Evolutionary conservation across 2,888 invertebrate species (phyloP), one percentile per base, ranked within the genome.

Genomic region (Malacosoma neustria): DNA sequence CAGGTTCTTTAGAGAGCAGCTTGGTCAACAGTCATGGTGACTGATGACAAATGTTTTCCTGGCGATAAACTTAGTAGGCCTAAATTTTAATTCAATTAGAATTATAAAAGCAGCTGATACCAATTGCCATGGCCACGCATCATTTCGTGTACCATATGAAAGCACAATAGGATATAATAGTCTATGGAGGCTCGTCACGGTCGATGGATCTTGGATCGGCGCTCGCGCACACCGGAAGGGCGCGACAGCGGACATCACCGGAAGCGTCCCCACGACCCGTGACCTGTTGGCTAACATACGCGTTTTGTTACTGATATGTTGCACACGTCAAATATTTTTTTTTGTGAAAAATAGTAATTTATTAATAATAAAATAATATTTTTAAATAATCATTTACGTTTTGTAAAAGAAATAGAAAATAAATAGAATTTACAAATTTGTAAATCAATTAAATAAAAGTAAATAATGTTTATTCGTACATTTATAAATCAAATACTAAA

Each of bases 141-240:
- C 22, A 22, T 22, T 22, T 22, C 22, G 9, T 22, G 22, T 22
- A 22, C 6, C 22, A 22, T 75, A 75, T 70, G 64, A 62, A 62
- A 72, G 66, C 63, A 77, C 73, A 76, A 75, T 79, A 62, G 70
- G 39, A 57, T 59, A 68, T 68, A 65, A 69, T 60, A 51, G 54
- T 54, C 53, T 42, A 35, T 43, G 47, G 49, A 51, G 49, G 43
- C 57, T 56, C 61, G 81, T 80, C 76, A 79, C 77, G 82, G 69
- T 70, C 61, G 54, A 58, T 45, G 58, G 51, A 49, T 35, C 37
- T 35, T 40, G 39, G 37, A 34, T 45, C 52, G 54, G 72, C 72
- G 74, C 76, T 57, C 62, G 71, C 73, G 72, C 74, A 67, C 50
- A 60, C 74, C 75, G 74, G 84, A 82, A 82, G 84, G 84, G 84